phyloP scores from a whole-genome alignment of 1,140 invertebrate species.

The Trachymyrmex cornetzi region DNA sequence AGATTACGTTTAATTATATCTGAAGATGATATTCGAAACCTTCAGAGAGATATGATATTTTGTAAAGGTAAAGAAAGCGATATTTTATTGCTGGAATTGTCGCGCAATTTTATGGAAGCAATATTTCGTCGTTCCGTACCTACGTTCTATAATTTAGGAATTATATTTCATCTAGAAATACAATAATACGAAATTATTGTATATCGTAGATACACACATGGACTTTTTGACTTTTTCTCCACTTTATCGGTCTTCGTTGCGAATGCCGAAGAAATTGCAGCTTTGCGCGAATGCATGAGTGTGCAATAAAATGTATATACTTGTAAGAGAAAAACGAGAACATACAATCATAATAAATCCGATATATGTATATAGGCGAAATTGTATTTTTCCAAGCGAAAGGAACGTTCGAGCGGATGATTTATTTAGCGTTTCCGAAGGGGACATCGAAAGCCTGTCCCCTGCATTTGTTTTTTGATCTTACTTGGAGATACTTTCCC shows the following conservation, averaged over 20 bases:
- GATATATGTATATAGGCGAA: constrained; percentile 68
- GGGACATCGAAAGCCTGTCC: neutral
- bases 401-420: constrained; percentile 39
- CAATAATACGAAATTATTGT: neutral
- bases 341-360: constrained; percentile 38
- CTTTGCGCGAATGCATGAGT: neutral
- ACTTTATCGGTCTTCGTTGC: neutral
- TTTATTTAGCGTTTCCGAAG: constrained; percentile 46
- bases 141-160: neutral
- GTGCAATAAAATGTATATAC: constrained; percentile 33
- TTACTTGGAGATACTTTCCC: constrained; percentile 9
- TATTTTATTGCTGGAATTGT: constrained; percentile 17
- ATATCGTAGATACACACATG: neutral
- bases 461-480: neutral
- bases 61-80: neutral
- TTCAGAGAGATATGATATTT: neutral
- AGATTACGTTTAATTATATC: constrained; percentile 4
- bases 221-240: constrained; percentile 1
- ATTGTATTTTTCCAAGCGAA: constrained; percentile 75
- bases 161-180: constrained; percentile 12
- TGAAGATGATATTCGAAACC: constrained; percentile 4
- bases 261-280: constrained; percentile 1
- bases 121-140: neutral
- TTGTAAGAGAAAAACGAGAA: constrained; percentile 38
- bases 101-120: neutral